Percentiles rank a stretch among this genome's conserved stretches.
These are phyloP conservation scores for Clarias macrocephalus DNA, from an alignment of 2,113 vertebrate species.

Conservation along the genomic window DNA sequence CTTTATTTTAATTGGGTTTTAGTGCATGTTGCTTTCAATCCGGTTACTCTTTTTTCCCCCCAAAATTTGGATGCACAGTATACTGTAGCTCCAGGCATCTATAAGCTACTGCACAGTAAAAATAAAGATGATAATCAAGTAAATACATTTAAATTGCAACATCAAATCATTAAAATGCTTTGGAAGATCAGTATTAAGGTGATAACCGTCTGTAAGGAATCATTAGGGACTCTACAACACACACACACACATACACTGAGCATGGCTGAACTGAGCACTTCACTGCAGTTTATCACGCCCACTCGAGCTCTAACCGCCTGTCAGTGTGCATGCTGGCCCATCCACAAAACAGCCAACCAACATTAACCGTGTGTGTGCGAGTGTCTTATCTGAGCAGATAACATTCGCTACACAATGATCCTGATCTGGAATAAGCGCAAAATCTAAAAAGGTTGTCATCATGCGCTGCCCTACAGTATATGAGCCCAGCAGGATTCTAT, in stretches of 20 bases:
- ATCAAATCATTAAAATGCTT: background rate
- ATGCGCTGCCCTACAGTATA: background rate
- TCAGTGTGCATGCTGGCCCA: slow-evolving; percentile 8
- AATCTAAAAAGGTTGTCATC: background rate
- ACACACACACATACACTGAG: background rate
- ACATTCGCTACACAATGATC: background rate
- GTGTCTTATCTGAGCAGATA: slow-evolving; percentile 18
- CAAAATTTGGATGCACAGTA: background rate
- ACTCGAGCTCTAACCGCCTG: slow-evolving; percentile 14
- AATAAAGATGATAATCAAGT: background rate
- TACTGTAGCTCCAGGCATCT: background rate
- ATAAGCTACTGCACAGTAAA: background rate
- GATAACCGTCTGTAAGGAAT: background rate
- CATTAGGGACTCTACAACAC: background rate
- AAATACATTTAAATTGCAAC: background rate
- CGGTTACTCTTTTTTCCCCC: background rate
- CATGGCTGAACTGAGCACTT: background rate
- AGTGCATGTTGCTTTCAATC: background rate
- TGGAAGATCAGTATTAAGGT: background rate
- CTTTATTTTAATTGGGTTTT: background rate
- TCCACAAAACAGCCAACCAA: background rate
- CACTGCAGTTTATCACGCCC: slow-evolving; percentile 28
- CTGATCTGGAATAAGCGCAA: background rate
- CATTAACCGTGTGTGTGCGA: background rate
- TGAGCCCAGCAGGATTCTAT: background rate